Evolutionary conservation across 2,113 vertebrate species (phyloP), one percentile per base, ranked within the genome.

Genomic region (Litocranius walleri): DNA sequence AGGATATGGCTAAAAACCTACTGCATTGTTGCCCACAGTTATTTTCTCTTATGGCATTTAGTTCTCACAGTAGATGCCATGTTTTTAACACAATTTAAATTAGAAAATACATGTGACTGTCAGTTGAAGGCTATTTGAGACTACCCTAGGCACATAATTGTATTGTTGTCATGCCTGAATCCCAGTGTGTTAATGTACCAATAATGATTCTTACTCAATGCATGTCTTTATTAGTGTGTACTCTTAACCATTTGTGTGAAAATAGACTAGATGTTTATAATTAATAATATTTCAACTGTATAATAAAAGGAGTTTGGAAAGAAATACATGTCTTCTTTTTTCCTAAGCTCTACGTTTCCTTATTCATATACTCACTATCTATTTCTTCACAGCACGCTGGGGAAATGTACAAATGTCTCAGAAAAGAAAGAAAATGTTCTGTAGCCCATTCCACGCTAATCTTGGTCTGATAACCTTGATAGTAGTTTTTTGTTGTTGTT

Each of bases 291-390:
- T 77, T 57, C 21, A 97, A 88, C 54, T 85, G 17, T 50, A 56
- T 88, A 97, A 97, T 97, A 96, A 98, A 98, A 91, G 4, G 16
- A 94, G 50, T 87, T 97, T 97, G 54, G 96, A 92, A 36, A 96
- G 94, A 25, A 93, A 96, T 48, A 40, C 25, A 30, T 90, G 19
- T 91, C 33, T 90, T 90, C 27, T 86, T 62, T 91, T 85, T 77
- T 13, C 48, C 48, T 94, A 89, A 83, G 36, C 67, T 87, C 43
- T 36, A 57, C 16, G 9, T 36, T 94, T 93, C 12, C 93, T 84
- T 95, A 10, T 89, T 78, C 74, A 40, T 62, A 13, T 52, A 19
- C 52, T 83, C 91, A 14, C 90, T 80, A 80, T n/a, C 9, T 54
- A 8, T 88, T 83, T 94, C 27, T 59, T 97, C 85, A 83, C 1